phyloP scores from a whole-genome alignment of 2,888 invertebrate species.

The Plusia festucae region DNA sequence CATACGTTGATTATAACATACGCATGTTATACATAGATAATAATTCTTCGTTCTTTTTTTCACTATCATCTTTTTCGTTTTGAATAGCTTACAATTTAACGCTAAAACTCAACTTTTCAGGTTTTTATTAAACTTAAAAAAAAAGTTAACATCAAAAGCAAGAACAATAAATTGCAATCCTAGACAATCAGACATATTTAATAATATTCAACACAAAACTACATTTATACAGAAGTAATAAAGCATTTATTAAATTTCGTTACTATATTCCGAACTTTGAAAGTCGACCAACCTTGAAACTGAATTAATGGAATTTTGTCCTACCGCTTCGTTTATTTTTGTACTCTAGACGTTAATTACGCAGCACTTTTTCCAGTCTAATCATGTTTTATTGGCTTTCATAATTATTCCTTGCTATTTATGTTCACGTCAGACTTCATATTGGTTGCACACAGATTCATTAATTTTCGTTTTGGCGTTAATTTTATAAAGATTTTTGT shows the following conservation, averaged over 20 bases:
- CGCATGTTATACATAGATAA: too few species aligned
- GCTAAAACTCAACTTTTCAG: too few species aligned
- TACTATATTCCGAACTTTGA: constrained; percentile 31
- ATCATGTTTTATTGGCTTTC: constrained; percentile 45
- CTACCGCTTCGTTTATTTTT: constrained; percentile 43
- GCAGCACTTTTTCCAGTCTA: constrained; percentile 40
- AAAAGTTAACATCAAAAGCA: neutral
- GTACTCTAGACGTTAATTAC: constrained; percentile 47
- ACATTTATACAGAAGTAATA: constrained; percentile 29
- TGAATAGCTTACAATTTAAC: too few species aligned
- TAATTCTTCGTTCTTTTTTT: too few species aligned
- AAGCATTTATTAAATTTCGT: constrained; percentile 35
- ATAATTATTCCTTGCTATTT: constrained; percentile 28
- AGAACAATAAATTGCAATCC: too few species aligned
- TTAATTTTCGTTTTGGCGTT: neutral
- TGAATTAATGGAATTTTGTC: constrained; percentile 52
- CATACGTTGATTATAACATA: too few species aligned
- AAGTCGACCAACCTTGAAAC: constrained; percentile 40
- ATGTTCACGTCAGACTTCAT: neutral
- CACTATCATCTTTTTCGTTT: too few species aligned
- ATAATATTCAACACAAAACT: constrained; percentile 15
- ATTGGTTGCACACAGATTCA: neutral
- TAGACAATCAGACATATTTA: neutral
- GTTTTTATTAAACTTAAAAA: neutral
- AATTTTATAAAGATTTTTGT: neutral